A percentile compares a stretch with the other conserved stretches of the same genome.
These are phyloP conservation scores for Cheilinus undulatus DNA, from an alignment of 2,113 vertebrate genomes.

Conservation along the genomic window DNA sequence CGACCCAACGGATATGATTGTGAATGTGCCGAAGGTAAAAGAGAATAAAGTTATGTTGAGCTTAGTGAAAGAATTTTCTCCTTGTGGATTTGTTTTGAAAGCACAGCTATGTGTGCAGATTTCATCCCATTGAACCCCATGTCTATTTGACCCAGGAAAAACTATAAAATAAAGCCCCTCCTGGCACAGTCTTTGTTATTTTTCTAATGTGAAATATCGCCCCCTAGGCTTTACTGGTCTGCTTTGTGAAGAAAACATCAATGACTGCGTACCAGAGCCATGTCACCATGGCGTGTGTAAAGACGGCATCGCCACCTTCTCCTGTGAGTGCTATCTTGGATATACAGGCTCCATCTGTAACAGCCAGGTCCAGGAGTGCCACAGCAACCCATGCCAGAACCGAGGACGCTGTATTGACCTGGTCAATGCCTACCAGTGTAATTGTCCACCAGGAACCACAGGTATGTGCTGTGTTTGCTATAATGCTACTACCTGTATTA, in stretches of 20 bases:
- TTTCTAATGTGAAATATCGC: conserved; percentile 7
- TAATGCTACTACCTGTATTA: not conserved
- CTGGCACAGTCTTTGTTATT: not conserved
- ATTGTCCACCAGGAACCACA: conserved; percentile 88
- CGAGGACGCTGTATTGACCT: conserved; percentile 92
- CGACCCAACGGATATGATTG: conserved; percentile 95
- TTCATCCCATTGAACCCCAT: not conserved
- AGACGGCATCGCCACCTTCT: conserved; percentile 92
- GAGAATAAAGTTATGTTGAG: not conserved
- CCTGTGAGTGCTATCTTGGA: conserved; percentile 88
- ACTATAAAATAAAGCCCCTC: not conserved
- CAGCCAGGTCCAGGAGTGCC: conserved; percentile 91
- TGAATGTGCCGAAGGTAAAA: conserved; percentile 93
- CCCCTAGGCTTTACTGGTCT: conserved; percentile 88
- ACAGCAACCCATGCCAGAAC: conserved; percentile 92
- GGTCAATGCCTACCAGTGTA: conserved; percentile 93
- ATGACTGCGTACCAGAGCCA: conserved; percentile 91
- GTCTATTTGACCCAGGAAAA: not conserved
- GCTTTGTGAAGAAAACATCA: conserved; percentile 89
- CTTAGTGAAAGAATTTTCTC: too few relatives aligned
- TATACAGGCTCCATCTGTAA: conserved; percentile 94
- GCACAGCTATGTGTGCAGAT: not conserved
- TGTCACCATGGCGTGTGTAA: conserved; percentile 92
- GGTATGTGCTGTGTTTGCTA: conserved; percentile 73
- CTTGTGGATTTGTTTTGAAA: not conserved